These are phyloP conservation scores for Amphiura filiformis DNA, from an alignment of 35 echinoderm and acorn worm species.

Conservation along the genomic window DNA sequence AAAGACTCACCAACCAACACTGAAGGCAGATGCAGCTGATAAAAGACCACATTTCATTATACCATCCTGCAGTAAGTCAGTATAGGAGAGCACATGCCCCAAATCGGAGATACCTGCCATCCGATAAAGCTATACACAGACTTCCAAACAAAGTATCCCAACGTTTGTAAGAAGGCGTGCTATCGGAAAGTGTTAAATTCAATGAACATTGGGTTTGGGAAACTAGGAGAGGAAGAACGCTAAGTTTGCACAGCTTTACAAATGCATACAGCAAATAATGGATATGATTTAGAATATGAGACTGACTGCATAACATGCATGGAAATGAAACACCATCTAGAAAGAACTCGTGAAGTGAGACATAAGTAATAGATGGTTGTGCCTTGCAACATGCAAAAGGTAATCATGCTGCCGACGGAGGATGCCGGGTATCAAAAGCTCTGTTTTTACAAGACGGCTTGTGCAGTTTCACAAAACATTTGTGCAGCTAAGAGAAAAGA, in stretches of 20 bases:
- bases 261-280: not conserved
- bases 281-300: not conserved
- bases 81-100: constrained; percentile 15
- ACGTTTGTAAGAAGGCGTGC: not conserved
- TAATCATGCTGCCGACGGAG: not conserved
- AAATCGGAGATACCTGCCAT: constrained; percentile 14
- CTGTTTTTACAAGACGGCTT: not conserved
- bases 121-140: constrained; percentile 2
- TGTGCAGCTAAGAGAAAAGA: not conserved
- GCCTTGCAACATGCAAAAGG: not conserved
- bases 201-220: not conserved
- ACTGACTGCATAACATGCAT: not conserved
- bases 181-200: too few species aligned
- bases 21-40: not conserved
- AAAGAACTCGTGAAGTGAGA: not conserved
- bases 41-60: constrained; percentile 15
- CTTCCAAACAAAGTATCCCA: constrained; percentile 21
- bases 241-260: not conserved
- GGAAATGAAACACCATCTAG: not conserved
- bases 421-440: constrained; percentile 9
- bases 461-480: constrained; percentile 37
- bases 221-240: not conserved
- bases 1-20: constrained; percentile 3
- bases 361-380: not conserved
- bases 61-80: constrained; percentile 15